Percentiles rank a stretch among this genome's conserved stretches.
These are phyloP conservation scores for Girardia tigrina DNA, from an alignment of 2,888 invertebrate species.

Conservation along the genomic window DNA sequence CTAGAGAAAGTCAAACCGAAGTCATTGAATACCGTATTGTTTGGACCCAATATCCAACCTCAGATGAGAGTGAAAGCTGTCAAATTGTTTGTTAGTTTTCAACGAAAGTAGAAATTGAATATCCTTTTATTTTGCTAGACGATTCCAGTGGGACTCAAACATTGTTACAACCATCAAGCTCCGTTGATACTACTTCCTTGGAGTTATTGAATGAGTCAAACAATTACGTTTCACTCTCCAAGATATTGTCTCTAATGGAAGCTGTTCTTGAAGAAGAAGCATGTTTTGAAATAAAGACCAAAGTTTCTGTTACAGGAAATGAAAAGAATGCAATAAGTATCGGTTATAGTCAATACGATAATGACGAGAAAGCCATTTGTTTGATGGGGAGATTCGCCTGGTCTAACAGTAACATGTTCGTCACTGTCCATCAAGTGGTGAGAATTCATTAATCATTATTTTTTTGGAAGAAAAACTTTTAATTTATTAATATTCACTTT, in stretches of 20 bases:
- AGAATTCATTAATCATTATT: too few relatives aligned
- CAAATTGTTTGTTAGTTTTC: neutral
- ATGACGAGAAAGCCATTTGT: neutral
- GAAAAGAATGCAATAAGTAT: neutral
- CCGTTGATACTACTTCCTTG: too few relatives aligned
- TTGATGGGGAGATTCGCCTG: neutral
- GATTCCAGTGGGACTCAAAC: too few relatives aligned
- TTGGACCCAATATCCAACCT: neutral
- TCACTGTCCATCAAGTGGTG: neutral
- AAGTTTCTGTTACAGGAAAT: neutral
- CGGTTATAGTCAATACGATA: neutral
- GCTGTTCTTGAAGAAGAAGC: neutral
- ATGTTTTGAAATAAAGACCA: neutral
- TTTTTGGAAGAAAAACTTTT: too few relatives aligned
- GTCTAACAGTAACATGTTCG: neutral
- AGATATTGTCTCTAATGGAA: neutral
- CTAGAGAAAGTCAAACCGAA: neutral
- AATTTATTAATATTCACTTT: too few relatives aligned
- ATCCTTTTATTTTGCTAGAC: too few relatives aligned
- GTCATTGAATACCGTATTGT: neutral
- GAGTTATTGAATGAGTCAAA: neutral
- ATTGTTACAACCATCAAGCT: too few relatives aligned
- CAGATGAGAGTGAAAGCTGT: neutral
- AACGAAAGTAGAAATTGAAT: too few relatives aligned
- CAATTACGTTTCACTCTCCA: neutral